Evolutionary conservation across 1,140 invertebrate genomes (phyloP), one percentile per base, ranked within the genome.

Genomic region (Drosophila takahashii): DNA sequence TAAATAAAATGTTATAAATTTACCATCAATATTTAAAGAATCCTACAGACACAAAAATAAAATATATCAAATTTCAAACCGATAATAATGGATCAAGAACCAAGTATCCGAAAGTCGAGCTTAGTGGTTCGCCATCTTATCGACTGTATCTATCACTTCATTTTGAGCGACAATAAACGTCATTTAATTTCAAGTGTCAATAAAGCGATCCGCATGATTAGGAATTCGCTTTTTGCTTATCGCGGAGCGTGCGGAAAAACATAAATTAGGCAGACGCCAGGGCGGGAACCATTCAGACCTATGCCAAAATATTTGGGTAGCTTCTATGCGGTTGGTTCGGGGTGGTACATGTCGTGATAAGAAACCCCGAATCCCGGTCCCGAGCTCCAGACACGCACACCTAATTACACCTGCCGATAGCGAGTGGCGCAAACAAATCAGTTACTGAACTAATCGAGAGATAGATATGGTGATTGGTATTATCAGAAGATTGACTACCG

Each of bases 401-500:
- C 32, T 65, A 86, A 86, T 86, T 86, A 81, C 64, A 47, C 57
- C 42, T 37, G 52, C 60, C 60, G 79, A 81, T 80, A 81, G 51
- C 44, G 50, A 54, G n/a, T 18, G 42, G 32, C 39, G 37, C 15
- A 36, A 72, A 73, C 52, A 74, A 74, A 74, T 75, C 59, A 65
- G 58, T 65, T 51, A 34, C 22, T 32, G 73, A 81, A 72, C 53
- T 87, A 86, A 87, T 83, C 80, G 81, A 84, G 47, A 76, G 70
- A 59, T 84, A 76, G 74, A 60, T 79, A 52, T 51, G 78, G 67
- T 65, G 61, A 75, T 83, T 84, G 72, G 81, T 74, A 80, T 85
- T 79, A 87, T 87, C 83, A 89, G 70, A 59, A 83, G 84, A 87
- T 87, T 79, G 83, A 70, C 67, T 77, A 70, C 72, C 77, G 84